Evolutionary conservation across 2,888 invertebrate species (phyloP), one percentile per base, ranked within the genome.

Genomic region (Andrena chrysosceles): DNA sequence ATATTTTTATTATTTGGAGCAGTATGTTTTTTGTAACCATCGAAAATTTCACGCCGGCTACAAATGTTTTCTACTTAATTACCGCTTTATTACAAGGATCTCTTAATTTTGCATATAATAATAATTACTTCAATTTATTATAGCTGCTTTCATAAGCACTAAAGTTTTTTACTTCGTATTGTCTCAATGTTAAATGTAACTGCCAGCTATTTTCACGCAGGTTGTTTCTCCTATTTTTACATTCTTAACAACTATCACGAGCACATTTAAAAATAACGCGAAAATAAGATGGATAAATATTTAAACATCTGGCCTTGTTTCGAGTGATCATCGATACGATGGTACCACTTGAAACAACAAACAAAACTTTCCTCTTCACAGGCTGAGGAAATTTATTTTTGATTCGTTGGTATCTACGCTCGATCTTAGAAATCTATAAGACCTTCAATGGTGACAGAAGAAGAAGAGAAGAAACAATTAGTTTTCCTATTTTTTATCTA

Each of bases 211-310:
- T 62, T 23, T 29, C 35, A 76, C 52, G 42, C n/a, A 10, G 20
- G 29, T 56, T 54, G 62, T 7, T 4, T 42, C 16, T 3, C 23
- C 42, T 72, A 72, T 63, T 76, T 72, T 71, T 62, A 76, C 29
- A 20, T 7, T 2, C 42, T 76, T 31, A 76, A 72, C 60, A 60
- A 62, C 49, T 52, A 75, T 71, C 35, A 16, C 29, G 33, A 52
- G 35, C 20, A 20, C 7, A 72, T n/a, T 76, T 72, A 31, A 72
- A 63, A 71, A 63, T 72, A 76, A 70, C 62, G 52, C 7, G 31
- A 52, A 71, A 76, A 72, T 63, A 54, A 52, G 26, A 35, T 20
- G 35, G 13, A 52, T 63, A 72, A 76, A 76, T 76, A 76, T 76
- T 76, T 63, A 23, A 42, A 42, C 23, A 42, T 42, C 52, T 72